phyloP scores from a whole-genome alignment of 2,888 invertebrate species.

The Erebia epiphron region DNA sequence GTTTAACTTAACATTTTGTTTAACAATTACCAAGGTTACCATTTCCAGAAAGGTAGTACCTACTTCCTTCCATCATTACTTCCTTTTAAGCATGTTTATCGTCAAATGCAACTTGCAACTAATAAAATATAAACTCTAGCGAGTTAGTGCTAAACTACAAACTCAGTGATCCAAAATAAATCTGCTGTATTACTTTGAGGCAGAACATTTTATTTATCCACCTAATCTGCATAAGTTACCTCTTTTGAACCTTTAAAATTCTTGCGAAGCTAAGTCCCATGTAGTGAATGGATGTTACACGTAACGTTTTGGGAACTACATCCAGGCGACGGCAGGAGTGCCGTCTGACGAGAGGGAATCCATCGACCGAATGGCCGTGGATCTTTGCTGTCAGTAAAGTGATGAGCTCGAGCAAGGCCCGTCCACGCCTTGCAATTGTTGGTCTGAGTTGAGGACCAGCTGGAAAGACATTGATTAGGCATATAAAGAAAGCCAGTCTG shows the following conservation, averaged over 20 bases:
- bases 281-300: not conserved
- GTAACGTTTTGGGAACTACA: slow-evolving; percentile 53
- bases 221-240: not conserved
- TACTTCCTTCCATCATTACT: too few species aligned
- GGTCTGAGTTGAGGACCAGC: slow-evolving; percentile 66
- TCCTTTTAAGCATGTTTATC: too few species aligned
- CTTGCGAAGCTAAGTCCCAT: not conserved
- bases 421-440: slow-evolving; percentile 72
- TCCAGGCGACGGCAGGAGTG: slow-evolving; percentile 74
- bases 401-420: slow-evolving; percentile 77
- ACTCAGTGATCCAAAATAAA: not conserved
- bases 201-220: too few species aligned
- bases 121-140: too few species aligned
- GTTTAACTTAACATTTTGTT: too few species aligned
- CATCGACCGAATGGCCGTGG: slow-evolving; percentile 61
- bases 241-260: not conserved
- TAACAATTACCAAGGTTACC: too few species aligned
- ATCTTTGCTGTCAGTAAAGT: slow-evolving; percentile 76
- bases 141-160: too few species aligned
- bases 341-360: slow-evolving; percentile 74
- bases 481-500: not conserved
- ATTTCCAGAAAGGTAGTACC: too few species aligned
- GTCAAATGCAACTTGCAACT: too few species aligned
- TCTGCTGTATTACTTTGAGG: not conserved
- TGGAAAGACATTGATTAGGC: slow-evolving; percentile 47